Evolutionary conservation across 2,113 vertebrate species (phyloP).

Genomic region (Nestor notabilis): DNA sequence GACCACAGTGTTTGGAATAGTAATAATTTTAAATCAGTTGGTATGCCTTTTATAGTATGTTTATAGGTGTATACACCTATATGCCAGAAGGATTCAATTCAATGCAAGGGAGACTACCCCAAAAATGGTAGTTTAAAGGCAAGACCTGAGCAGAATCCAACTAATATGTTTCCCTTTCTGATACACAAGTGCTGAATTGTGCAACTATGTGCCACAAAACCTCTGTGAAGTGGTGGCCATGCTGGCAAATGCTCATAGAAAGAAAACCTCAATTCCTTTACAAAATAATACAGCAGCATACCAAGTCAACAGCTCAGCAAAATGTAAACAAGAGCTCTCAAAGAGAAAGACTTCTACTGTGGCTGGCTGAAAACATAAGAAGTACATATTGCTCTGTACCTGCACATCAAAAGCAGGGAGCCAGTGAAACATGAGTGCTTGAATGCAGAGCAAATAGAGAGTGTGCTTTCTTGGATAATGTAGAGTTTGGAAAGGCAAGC

Average conservation of each 20-base stretch:
- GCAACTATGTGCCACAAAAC: neutral
- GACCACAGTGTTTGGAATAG: neutral
- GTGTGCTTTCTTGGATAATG: neutral
- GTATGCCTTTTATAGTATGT: neutral
- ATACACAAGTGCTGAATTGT: neutral
- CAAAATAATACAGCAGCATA: neutral
- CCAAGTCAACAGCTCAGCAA: accelerated
- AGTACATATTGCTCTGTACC: neutral
- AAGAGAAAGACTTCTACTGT: neutral
- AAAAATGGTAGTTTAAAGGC: neutral
- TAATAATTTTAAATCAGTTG: neutral
- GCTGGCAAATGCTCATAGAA: neutral
- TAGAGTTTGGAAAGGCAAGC: neutral
- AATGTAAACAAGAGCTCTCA: neutral
- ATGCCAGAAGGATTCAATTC: neutral
- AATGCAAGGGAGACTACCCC: neutral
- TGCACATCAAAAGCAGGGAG: neutral
- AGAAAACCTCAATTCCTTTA: neutral
- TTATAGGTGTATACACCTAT: neutral
- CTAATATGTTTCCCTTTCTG: neutral
- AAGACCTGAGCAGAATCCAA: neutral
- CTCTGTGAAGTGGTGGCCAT: neutral
- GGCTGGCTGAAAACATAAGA: neutral
- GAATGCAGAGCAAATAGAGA: neutral
- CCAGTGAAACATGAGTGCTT: neutral